Base-by-base conservation (phyloP, 1,140 invertebrate genomes). In the Metaphire vulgaris region DNA sequence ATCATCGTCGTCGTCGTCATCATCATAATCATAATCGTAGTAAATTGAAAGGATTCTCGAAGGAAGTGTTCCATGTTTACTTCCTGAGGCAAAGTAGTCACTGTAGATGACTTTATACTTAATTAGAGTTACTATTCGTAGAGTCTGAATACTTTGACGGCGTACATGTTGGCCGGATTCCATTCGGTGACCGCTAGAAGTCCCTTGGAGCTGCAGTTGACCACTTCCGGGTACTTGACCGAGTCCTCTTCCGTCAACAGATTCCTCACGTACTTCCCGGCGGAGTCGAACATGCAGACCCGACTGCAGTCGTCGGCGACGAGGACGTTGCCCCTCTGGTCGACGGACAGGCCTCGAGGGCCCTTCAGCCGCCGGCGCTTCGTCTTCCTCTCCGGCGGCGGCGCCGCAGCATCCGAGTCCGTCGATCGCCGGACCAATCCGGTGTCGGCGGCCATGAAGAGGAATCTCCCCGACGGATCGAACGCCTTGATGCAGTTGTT, bases 401-500 rank as follows among this genome's bases (percentile, higher is more conserved):
- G 12, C 28, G 14, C 14, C 6, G 31, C 66, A 2, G 31, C 21
- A 29, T 74, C 66, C n/a, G 26, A 69, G n/a, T n/a, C n/a, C n/a
- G n/a, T n/a, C 26, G 66, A 67, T 41, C 15, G n/a, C 15, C 30
- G 66, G 21, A 30, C n/a, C 2, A 33, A 6, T 26, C 67, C 56
- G n/a, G 33, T 67, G 14, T 72, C 75, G 1, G 0, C n/a, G 1
- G 71, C 32, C 15, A 14, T 41, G 41, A 76, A 66, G 0, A 34
- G 21, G 70, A 76, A 73, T 6, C 34, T 41, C 2, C 74, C 74
- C 14, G 26, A n/a, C 26, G 31, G 14, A 34, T 76, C 29, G 68
- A 76, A 76, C 16, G 68, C 74, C 70, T 76, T 76, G 64, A 76
- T 31, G 64, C 75, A 76, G 6, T 73, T 66, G 56, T 76, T 76